Evolutionary conservation across 2,113 vertebrate genomes (phyloP).

Genomic region (Colius striatus): DNA sequence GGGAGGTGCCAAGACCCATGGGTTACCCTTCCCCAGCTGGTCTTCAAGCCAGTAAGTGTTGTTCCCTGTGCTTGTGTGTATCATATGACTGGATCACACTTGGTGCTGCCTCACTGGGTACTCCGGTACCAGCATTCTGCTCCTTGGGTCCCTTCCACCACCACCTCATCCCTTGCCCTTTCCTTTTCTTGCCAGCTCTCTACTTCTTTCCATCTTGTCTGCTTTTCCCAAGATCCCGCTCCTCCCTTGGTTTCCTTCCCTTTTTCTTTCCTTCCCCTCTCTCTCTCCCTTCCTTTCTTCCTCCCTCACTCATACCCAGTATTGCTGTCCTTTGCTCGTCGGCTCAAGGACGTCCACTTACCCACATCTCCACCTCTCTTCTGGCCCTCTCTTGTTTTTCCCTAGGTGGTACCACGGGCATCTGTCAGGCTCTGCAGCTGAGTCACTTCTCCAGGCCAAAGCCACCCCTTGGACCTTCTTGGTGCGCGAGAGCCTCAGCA

Average conservation of each 20-base stretch:
- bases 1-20: neutral
- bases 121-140: neutral
- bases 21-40: neutral
- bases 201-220: neutral
- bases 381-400: neutral
- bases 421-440: conserved; percentile 89
- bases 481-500: conserved; percentile 94
- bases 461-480: conserved; percentile 89
- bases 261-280: neutral
- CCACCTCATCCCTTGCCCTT: neutral
- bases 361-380: neutral
- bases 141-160: neutral
- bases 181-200: neutral
- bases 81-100: neutral
- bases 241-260: neutral
- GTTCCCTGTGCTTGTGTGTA: neutral
- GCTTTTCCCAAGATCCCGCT: neutral
- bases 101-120: neutral
- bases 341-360: neutral
- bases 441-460: conserved; percentile 86
- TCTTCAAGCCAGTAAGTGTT: neutral
- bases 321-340: neutral
- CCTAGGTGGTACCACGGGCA: conserved; percentile 95
- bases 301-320: neutral
- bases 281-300: neutral